Conservation (phyloP, 2,797 vertebrate species). For the Anguilla pacifica region DNA sequence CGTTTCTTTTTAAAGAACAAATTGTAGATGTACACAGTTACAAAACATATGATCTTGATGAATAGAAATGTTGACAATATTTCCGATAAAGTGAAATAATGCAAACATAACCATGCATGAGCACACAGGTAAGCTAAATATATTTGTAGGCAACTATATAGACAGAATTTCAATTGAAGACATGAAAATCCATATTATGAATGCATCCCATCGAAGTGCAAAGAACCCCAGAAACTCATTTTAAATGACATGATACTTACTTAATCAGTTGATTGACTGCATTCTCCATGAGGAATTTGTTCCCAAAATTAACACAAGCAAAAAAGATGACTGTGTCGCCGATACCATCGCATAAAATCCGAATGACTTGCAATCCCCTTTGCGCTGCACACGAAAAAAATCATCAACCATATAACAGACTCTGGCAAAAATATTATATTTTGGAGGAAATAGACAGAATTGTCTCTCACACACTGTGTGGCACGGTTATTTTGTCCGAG, state of each 20-base stretch:
- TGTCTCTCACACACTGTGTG: constrained; percentile 67
- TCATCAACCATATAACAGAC: constrained; percentile 46
- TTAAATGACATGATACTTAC: constrained; percentile 60
- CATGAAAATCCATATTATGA: background rate
- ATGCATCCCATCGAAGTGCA: background rate
- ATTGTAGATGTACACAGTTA: constrained; percentile 18
- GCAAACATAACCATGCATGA: background rate
- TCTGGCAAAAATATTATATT: constrained; percentile 35
- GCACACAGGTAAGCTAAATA: constrained; percentile 8
- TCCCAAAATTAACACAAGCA: constrained; percentile 53
- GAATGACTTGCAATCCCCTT: constrained; percentile 43
- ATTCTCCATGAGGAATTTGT: constrained; percentile 62
- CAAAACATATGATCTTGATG: constrained; percentile 1
- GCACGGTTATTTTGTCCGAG: constrained; percentile 70
- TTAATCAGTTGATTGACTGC: constrained; percentile 59
- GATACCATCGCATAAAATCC: constrained; percentile 61
- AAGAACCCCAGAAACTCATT: constrained; percentile 10
- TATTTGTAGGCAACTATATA: constrained; percentile 23
- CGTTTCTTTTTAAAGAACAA: constrained; percentile 18
- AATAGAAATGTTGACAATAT: constrained; percentile 13
- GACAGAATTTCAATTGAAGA: background rate
- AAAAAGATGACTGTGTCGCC: constrained; percentile 53
- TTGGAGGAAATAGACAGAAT: constrained; percentile 61
- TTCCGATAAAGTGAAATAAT: constrained; percentile 7
- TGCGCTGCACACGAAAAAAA: constrained; percentile 39